A percentile compares a stretch with the other conserved stretches of the same genome.
Conservation (phyloP, 2,888 invertebrate species). For the Peribatodes rhomboidaria region DNA sequence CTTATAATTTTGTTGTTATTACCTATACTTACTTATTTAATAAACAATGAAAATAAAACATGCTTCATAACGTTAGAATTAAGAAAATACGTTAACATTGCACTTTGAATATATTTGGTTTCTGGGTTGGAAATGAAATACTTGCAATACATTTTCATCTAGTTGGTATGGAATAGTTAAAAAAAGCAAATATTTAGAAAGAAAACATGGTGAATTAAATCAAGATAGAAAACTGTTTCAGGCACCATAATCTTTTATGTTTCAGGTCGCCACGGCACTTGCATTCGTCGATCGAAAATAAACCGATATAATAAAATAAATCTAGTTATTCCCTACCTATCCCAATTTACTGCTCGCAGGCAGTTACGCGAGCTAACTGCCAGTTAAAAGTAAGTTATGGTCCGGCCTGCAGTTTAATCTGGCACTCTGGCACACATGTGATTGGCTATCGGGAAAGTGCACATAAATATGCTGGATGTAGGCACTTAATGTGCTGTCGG, state of each 20-base stretch:
- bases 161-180: no score
- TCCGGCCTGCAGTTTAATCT: conserved; percentile 37
- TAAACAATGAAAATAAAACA: no score
- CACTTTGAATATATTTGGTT: no score
- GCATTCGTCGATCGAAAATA: conserved; percentile 28
- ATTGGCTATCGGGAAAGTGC: conserved; percentile 31
- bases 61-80: no score
- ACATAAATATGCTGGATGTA: conserved; percentile 26
- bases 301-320: conserved; percentile 33
- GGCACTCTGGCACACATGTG: conserved; percentile 37
- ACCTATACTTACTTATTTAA: no score
- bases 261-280: conserved; percentile 19
- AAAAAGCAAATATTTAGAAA: no score
- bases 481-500: conserved; percentile 1
- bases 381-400: conserved; percentile 45
- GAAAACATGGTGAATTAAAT: no score
- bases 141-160: no score
- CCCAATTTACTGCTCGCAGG: conserved; percentile 35
- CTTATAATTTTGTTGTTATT: no score
- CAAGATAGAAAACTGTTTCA: neutral
- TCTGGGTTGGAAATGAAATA: no score
- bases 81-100: no score
- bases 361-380: conserved; percentile 40
- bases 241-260: conserved; percentile 4
- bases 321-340: conserved; percentile 42